Conservation (phyloP, 2,797 vertebrate species). For the Crenichthys baileyi region DNA sequence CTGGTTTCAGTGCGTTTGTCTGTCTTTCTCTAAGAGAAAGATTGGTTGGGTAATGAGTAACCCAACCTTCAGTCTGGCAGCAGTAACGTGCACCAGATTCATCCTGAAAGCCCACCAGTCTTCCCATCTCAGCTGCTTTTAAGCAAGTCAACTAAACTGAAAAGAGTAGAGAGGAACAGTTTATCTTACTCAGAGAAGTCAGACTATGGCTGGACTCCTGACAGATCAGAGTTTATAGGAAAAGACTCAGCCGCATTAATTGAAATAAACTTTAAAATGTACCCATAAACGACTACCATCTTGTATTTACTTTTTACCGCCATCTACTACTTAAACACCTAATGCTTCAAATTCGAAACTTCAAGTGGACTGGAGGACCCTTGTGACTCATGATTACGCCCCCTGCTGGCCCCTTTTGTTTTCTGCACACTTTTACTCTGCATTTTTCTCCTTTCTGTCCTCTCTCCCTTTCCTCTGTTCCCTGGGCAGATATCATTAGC, state of each 20-base stretch:
- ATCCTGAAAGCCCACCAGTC: neutral
- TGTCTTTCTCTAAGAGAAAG: constrained; percentile 1
- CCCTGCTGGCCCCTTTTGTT: constrained; percentile 74
- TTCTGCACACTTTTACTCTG: constrained; percentile 83
- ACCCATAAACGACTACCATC: neutral
- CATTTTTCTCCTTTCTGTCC: constrained; percentile 67
- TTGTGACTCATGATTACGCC: constrained; percentile 60
- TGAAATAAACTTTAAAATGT: neutral
- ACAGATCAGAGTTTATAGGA: too few species aligned
- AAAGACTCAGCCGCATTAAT: neutral
- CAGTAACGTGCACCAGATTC: neutral
- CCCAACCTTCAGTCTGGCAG: neutral
- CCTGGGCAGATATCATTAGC: constrained; percentile 97
- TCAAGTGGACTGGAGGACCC: constrained; percentile 57
- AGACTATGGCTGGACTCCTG: neutral
- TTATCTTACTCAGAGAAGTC: neutral
- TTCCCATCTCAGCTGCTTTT: neutral
- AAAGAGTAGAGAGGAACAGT: neutral
- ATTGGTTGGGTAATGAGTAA: neutral
- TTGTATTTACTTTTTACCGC: neutral
- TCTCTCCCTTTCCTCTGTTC: constrained; percentile 68
- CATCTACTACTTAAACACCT: constrained; percentile 15
- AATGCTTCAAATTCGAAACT: neutral
- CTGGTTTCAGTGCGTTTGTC: constrained; percentile 11
- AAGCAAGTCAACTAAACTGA: neutral